Conservation (phyloP, 2,888 invertebrate genomes). For the Tetranychus piercei region DNA sequence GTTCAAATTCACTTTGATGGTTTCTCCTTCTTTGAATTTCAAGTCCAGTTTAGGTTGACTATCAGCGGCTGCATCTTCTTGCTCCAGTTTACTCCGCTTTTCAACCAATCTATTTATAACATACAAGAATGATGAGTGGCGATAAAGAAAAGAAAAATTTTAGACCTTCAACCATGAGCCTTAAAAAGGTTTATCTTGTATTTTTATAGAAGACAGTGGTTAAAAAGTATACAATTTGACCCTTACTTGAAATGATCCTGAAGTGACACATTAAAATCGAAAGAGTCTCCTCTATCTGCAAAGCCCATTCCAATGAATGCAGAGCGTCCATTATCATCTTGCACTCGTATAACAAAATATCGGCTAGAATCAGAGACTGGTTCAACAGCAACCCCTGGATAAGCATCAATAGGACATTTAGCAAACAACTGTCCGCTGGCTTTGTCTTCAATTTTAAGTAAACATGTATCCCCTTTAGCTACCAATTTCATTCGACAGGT, state of each 20-base stretch:
- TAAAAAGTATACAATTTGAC: background rate
- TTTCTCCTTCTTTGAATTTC: slow-evolving; percentile 96
- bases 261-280: slow-evolving; percentile 91
- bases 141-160: slow-evolving; percentile 3
- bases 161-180: background rate
- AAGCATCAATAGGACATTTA: slow-evolving; percentile 79
- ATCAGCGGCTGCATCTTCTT: slow-evolving; percentile 43
- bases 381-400: slow-evolving; percentile 85
- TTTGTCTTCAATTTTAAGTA: slow-evolving; percentile 90
- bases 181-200: background rate
- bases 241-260: slow-evolving; percentile 82
- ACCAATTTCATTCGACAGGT: slow-evolving; percentile 85
- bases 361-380: slow-evolving; percentile 90
- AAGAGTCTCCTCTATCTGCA: slow-evolving; percentile 90
- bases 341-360: slow-evolving; percentile 85
- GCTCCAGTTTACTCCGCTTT: slow-evolving; percentile 57
- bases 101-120: slow-evolving; percentile 45
- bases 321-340: slow-evolving; percentile 57
- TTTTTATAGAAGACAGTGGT: background rate
- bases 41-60: slow-evolving; percentile 64
- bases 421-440: slow-evolving; percentile 80
- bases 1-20: slow-evolving; percentile 96
- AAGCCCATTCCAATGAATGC: slow-evolving; percentile 96
- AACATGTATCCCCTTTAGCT: slow-evolving; percentile 62
- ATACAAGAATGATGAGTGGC: background rate